Percentiles rank a stretch among this genome's conserved stretches.
Evolutionary conservation across 2,888 invertebrate genomes (phyloP).

Genomic region (Gasteruption jaculator): DNA sequence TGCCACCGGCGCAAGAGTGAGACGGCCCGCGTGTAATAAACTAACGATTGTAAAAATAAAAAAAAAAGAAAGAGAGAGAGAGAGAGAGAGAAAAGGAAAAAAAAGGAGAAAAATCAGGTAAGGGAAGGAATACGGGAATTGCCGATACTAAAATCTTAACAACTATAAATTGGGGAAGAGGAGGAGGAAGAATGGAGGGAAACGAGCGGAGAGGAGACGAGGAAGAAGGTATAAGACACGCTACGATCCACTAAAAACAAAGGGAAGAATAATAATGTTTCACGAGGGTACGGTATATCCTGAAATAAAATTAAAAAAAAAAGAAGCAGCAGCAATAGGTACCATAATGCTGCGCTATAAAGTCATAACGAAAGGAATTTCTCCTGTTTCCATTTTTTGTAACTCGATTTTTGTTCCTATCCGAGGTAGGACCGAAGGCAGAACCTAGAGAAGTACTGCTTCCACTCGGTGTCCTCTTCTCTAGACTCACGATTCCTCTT

Average conservation of each 20-base stretch:
- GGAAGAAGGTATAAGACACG: conserved; percentile 12
- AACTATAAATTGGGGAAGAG: conserved; percentile 43
- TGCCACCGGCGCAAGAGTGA: too few relatives aligned
- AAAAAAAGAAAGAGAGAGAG: conserved; percentile 12
- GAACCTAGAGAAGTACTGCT: background rate
- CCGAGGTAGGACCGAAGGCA: too few relatives aligned
- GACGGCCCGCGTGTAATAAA: too few relatives aligned
- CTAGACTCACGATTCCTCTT: background rate
- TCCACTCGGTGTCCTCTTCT: background rate
- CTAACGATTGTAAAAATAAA: conserved; percentile 6
- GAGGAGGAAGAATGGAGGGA: conserved; percentile 27
- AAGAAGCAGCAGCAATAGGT: conserved; percentile 20
- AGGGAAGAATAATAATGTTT: conserved; percentile 13
- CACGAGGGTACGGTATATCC: too few relatives aligned
- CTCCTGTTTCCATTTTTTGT: too few relatives aligned
- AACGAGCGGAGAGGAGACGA: conserved; percentile 4
- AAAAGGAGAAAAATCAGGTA: conserved; percentile 10
- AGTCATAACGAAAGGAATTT: conserved; percentile 42
- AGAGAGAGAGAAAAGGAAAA: conserved; percentile 16
- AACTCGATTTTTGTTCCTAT: too few relatives aligned
- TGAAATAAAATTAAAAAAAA: too few relatives aligned
- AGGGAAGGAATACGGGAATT: conserved; percentile 21
- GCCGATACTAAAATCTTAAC: conserved; percentile 31
- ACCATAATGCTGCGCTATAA: conserved; percentile 36
- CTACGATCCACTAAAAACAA: conserved; percentile 23